Evolutionary conservation across 2,888 invertebrate genomes (phyloP).

Genomic region (Conistra vaccinii): DNA sequence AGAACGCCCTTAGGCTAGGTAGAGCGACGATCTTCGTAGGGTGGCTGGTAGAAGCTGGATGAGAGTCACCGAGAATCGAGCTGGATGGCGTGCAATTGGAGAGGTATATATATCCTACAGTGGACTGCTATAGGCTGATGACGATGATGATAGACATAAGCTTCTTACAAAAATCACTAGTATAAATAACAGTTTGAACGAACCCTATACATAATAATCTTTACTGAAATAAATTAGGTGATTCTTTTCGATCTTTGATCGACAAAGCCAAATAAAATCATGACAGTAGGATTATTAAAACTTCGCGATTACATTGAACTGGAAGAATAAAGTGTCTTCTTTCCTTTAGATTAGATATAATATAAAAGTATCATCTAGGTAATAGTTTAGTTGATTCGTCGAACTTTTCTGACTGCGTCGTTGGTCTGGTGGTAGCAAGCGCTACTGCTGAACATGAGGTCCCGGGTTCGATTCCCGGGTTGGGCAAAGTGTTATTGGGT

Average conservation of each 20-base stretch:
- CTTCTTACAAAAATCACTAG: background rate
- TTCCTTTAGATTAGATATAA: background rate
- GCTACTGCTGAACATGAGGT: too few species aligned
- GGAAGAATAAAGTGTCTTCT: background rate
- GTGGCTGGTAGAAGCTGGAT: too few species aligned
- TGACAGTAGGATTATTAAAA: background rate
- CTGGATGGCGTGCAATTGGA: too few species aligned
- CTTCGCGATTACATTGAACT: background rate
- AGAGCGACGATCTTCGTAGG: too few species aligned
- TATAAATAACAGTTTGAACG: background rate
- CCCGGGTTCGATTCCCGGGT: too few species aligned
- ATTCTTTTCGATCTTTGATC: constrained; percentile 6
- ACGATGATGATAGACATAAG: background rate
- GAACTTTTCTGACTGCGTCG: constrained; percentile 62
- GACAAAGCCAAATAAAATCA: constrained; percentile 9
- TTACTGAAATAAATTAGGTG: background rate
- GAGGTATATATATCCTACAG: too few species aligned
- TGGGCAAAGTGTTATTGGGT: too few species aligned
- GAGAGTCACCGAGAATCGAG: too few species aligned
- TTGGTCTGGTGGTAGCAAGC: too few species aligned
- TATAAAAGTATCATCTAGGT: background rate
- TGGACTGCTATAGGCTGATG: too few species aligned
- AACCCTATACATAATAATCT: background rate
- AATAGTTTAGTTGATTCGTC: constrained; percentile 3
- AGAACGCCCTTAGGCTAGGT: too few species aligned